Percentiles rank a stretch among this genome's conserved stretches.
These are phyloP conservation scores for Odontocerum albicorne DNA, from an alignment of 2,888 invertebrate genomes.

Conservation along the genomic window DNA sequence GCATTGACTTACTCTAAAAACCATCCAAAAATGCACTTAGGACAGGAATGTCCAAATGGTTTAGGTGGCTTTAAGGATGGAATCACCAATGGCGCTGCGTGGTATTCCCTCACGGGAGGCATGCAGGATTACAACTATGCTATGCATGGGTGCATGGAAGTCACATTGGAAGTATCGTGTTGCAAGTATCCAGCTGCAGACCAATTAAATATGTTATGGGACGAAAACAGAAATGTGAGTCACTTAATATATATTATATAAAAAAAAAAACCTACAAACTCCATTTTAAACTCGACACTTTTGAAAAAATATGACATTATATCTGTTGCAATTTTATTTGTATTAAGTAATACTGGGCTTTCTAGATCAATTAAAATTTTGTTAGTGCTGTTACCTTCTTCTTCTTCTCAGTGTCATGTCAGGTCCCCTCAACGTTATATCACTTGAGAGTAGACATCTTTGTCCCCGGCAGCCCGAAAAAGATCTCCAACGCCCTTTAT, in stretches of 20 bases:
- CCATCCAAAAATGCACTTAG: conserved; percentile 60
- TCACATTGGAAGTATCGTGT: conserved; percentile 67
- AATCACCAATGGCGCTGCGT: conserved; percentile 68
- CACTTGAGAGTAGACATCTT: too few relatives aligned
- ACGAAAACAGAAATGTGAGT: conserved; percentile 57
- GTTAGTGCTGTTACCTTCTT: too few relatives aligned
- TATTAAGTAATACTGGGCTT: too few relatives aligned
- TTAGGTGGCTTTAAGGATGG: conserved; percentile 46
- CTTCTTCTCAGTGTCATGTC: too few relatives aligned
- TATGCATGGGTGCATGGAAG: conserved; percentile 65
- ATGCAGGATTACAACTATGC: conserved; percentile 74
- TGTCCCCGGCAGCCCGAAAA: too few relatives aligned
- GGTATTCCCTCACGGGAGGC: conserved; percentile 60
- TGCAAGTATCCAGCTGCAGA: conserved; percentile 63
- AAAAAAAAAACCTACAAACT: too few relatives aligned
- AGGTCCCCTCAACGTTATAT: too few relatives aligned
- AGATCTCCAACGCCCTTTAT: too few relatives aligned
- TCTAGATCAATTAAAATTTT: too few relatives aligned
- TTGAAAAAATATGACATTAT: too few relatives aligned
- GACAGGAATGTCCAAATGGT: conserved; percentile 47
- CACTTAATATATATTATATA: not conserved
- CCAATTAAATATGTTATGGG: conserved; percentile 58
- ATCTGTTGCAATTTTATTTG: too few relatives aligned
- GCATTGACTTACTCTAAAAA: conserved; percentile 59
- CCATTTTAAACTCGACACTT: too few relatives aligned